Evolutionary conservation across 2,113 vertebrate genomes (phyloP), one percentile per base, ranked within the genome.

Genomic region (Pollachius pollachius): DNA sequence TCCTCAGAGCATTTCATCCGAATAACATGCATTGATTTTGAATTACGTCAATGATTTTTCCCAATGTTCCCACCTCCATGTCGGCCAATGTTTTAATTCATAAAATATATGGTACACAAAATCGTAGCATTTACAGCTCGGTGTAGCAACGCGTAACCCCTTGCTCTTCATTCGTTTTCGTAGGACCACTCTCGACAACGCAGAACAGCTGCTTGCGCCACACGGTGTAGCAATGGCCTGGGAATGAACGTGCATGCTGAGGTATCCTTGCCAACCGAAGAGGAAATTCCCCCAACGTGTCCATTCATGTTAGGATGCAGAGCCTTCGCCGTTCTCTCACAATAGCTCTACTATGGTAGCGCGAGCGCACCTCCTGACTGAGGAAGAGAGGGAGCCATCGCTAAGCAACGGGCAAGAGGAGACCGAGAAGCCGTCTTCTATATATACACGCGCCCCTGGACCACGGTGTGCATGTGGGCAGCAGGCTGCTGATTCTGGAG

Each of bases 371-470:
- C 12, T 66, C 1, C 41, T 48, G 41, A 48, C 41, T 12, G 73
- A 62, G 73, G 68, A 73, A 72, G 73, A 84, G 19, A 19, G 11
- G 61, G 5, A 78, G 78, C 80, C 27, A 90, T 89, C 81, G 13
- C 89, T 82, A 87, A 86, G 87, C 89, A 90, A 90, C 87, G 85
- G 84, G 77, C 76, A 9, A 74, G 30, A 72, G 78, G 81, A 81
- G 83, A 83, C 80, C 74, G 69, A 78, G 68, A 62, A 69, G 76
- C 63, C 54, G 17, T 13, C 41, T 60, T 63, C 21, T 57, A 17
- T 57, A 19, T n/a, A 30, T 41, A 78, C 62, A 67, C 23, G 62
- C 54, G 74, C 80, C 67, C 74, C 71, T 75, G 57, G 76, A 65
- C 37, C 4, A 73, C 65, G 68, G 80, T 56, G 70, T 52, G 30